Base-by-base conservation (phyloP, 2,888 invertebrate species). In the Uropetala carovei region DNA sequence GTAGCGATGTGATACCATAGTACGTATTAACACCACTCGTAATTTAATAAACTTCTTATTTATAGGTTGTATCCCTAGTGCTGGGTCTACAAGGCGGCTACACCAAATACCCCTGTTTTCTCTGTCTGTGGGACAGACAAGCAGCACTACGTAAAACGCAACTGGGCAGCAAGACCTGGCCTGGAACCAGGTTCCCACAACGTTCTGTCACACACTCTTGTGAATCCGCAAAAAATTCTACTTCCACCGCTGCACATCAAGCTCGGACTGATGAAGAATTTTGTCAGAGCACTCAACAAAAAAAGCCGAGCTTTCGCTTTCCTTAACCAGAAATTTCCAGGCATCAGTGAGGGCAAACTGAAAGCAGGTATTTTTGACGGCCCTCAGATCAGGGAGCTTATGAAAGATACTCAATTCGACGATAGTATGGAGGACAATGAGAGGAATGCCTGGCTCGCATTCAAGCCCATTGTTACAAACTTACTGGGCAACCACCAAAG, bases 371-470 rank as follows among this genome's bases (percentile, higher is more conserved):
- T n/a, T n/a, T n/a, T n/a, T n/a, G n/a, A n/a, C 75, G 16, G 91
- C 22, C 11, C 27, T 91, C 30, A 91, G 91, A 64, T 83, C 91
- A 60, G 83, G 91, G 22, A 30, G 83, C 83, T 59, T 83, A 27
- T 57, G n/a, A n/a, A n/a, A n/a, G n/a, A n/a, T n/a, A n/a, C n/a
- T n/a, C n/a, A n/a, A n/a, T n/a, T n/a, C n/a, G n/a, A 57, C 83
- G 59, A 22, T 0, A 56, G 8, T 58, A 91, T 60, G 91, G 27
- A 92, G 91, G 30, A 27, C 68, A 7, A 22, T n/a, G n/a, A n/a
- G n/a, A n/a, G n/a, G n/a, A n/a, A n/a, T n/a, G n/a, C n/a, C n/a
- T 92, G 75, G 92, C 59, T 84, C 64, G 91, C 91, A 57, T 92
- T 92, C 91, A 83, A 91, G 83, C 27, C 57, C 22, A 81, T 92